These are phyloP conservation scores for Corticium candelabrum DNA, from an alignment of 37 sponge, comb jelly and placozoan genomes.

Conservation along the genomic window DNA sequence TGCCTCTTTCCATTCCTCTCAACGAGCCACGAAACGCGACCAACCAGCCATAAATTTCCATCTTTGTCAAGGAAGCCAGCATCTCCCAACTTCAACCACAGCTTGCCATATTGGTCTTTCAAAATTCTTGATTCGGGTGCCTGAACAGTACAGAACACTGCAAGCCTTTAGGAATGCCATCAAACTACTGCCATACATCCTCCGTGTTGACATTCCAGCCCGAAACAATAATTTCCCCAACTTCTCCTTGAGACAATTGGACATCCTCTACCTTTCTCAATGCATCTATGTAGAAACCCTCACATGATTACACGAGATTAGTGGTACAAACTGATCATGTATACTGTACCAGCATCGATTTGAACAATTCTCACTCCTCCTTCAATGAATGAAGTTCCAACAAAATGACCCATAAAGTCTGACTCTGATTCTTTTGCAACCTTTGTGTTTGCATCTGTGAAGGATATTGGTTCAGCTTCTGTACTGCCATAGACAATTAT, in stretches of 20 bases:
- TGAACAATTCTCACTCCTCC: slow-evolving; percentile 37
- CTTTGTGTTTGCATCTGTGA: slow-evolving; percentile 41
- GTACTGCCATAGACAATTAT: slow-evolving; percentile 65
- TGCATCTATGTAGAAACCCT: not conserved
- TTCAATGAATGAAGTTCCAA: slow-evolving; percentile 55
- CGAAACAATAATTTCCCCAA: slow-evolving; percentile 59
- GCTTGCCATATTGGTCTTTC: slow-evolving; percentile 13
- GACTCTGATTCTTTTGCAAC: slow-evolving; percentile 23
- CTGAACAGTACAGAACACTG: not conserved
- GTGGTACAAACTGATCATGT: not conserved
- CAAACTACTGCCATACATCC: slow-evolving; percentile 47
- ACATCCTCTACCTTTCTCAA: slow-evolving; percentile 13
- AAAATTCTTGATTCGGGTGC: not conserved
- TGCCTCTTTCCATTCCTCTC: slow-evolving; percentile 26
- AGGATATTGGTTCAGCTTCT: slow-evolving; percentile 69
- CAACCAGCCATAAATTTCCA: slow-evolving; percentile 74
- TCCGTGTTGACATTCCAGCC: slow-evolving; percentile 86
- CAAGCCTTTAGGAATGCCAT: no score
- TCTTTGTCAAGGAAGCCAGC: slow-evolving; percentile 78
- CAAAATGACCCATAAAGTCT: slow-evolving; percentile 37
- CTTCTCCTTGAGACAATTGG: slow-evolving; percentile 27
- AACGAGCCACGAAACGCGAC: slow-evolving; percentile 74
- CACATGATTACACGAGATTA: not conserved
- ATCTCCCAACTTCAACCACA: slow-evolving; percentile 74
- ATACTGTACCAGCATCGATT: slow-evolving; percentile 29